Evolutionary conservation across 1,140 invertebrate genomes (phyloP).

Genomic region (Planococcus citri): DNA sequence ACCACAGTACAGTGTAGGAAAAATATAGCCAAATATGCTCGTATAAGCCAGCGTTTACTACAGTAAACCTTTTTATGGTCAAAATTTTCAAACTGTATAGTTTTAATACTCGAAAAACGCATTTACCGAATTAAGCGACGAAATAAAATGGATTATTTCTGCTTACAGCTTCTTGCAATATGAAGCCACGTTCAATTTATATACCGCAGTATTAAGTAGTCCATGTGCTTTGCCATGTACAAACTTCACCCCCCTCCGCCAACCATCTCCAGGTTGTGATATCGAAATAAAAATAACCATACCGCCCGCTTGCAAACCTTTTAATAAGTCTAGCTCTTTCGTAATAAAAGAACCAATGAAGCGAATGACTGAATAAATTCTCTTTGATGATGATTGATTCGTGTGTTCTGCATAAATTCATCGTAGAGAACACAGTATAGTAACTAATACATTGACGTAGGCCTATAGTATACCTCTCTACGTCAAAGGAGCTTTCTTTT

Average conservation of each 20-base stretch:
- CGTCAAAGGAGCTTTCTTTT: too few species aligned
- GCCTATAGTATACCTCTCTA: too few species aligned
- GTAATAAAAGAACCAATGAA: not conserved
- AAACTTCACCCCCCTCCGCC: not conserved
- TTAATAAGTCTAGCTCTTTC: not conserved
- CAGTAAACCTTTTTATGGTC: not conserved
- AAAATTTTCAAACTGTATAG: not conserved
- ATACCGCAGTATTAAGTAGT: too few species aligned
- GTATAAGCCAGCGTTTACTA: not conserved
- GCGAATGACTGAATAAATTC: not conserved
- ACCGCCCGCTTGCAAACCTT: not conserved
- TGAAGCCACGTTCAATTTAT: not conserved
- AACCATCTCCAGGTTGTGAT: not conserved
- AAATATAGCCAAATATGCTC: not conserved
- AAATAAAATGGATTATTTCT: not conserved
- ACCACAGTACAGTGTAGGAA: too few species aligned
- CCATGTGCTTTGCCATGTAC: too few species aligned
- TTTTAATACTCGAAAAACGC: not conserved
- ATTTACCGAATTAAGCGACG: not conserved
- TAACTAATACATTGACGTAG: too few species aligned
- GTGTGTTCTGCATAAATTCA: not conserved
- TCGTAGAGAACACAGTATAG: too few species aligned
- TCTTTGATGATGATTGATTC: constrained; percentile 3
- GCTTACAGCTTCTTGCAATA: not conserved
- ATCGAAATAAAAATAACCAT: not conserved